phyloP scores from a whole-genome alignment of 1,140 invertebrate species.

The Drosophila sproati region DNA sequence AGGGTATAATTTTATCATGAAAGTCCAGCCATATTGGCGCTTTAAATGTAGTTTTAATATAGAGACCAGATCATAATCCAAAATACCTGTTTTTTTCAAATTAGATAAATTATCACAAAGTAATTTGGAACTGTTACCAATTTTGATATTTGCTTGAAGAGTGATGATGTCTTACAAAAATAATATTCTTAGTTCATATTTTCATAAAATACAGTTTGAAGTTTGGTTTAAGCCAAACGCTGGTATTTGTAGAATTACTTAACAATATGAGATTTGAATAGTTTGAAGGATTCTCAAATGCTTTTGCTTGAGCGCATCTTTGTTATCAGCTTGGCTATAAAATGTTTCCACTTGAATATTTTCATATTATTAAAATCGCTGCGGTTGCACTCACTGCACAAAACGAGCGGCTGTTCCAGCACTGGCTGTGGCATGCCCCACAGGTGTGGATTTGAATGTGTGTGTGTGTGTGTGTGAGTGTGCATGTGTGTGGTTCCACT shows the following conservation, averaged over 20 bases:
- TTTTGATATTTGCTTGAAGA: no score
- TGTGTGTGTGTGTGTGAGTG: not conserved
- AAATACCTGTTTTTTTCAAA: no score
- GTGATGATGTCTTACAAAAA: no score
- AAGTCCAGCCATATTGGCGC: no score
- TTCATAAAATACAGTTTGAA: no score
- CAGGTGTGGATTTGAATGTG: constrained; percentile 20
- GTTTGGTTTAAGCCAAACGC: not conserved
- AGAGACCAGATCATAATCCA: no score
- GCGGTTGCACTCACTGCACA: constrained; percentile 1
- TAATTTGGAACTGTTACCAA: no score
- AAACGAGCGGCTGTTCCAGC: not conserved
- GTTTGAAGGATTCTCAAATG: constrained; percentile 11
- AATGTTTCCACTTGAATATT: constrained; percentile 52
- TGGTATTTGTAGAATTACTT: constrained; percentile 1
- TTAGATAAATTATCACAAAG: no score
- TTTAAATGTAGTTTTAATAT: no score
- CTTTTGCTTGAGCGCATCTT: constrained; percentile 30
- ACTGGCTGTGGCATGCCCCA: constrained; percentile 32
- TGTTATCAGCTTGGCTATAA: constrained; percentile 45
- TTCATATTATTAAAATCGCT: constrained; percentile 43
- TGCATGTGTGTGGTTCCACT: constrained; percentile 53
- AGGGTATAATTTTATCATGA: no score
- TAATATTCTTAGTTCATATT: no score
- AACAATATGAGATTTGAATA: not conserved